phyloP scores from a whole-genome alignment of 2,797 vertebrate species.

The Sternarchorhynchus goeldii region DNA sequence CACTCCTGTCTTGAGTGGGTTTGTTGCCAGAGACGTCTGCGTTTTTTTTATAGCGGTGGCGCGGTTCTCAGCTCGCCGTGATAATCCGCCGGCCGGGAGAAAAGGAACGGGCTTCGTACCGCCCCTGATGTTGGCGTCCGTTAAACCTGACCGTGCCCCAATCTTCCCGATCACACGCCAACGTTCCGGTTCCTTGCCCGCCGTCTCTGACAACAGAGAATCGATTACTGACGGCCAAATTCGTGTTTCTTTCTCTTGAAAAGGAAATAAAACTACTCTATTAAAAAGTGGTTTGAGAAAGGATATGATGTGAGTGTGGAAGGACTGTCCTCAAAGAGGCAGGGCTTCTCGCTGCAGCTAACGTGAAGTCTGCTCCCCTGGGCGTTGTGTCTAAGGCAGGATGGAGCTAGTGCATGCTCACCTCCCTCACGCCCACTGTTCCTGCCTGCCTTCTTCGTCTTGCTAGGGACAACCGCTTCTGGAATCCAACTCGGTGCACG shows the following conservation, averaged over 20 bases:
- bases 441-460: no score
- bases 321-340: neutral
- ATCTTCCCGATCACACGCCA: conserved; percentile 49
- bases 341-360: conserved; percentile 5
- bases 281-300: conserved; percentile 3
- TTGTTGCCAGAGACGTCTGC: conserved; percentile 66
- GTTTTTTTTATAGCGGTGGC: conserved; percentile 71
- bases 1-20: conserved; percentile 69
- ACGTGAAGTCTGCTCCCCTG: neutral
- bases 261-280: neutral
- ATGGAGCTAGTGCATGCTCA: neutral
- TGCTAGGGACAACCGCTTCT: no score
- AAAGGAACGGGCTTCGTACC: conserved; percentile 61
- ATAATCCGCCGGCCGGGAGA: conserved; percentile 76
- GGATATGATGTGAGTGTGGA: neutral
- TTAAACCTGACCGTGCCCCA: conserved; percentile 66
- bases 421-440: neutral
- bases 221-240: conserved; percentile 70
- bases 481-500: neutral
- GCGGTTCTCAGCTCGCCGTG: conserved; percentile 68
- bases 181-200: conserved; percentile 24
- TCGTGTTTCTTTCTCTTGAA: conserved; percentile 21
- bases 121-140: conserved; percentile 62
- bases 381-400: neutral
- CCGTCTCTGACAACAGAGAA: conserved; percentile 46